Percentiles rank a stretch among this genome's conserved stretches.
Conservation (phyloP, 2,797 vertebrate species). For the Eleutherodactylus coqui region DNA sequence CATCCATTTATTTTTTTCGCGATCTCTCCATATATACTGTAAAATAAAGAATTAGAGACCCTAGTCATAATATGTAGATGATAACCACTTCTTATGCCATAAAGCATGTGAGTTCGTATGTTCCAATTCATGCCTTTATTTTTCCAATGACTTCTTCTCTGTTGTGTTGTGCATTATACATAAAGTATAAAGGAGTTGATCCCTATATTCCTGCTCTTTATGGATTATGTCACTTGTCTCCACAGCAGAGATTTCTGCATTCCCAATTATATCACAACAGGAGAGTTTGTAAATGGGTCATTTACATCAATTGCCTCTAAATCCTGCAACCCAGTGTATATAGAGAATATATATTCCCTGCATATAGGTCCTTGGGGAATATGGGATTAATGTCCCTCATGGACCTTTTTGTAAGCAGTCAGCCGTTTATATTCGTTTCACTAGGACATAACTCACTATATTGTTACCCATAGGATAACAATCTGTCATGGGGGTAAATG, state of each 20-base stretch:
- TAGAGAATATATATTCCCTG: neutral
- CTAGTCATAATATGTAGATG: too few species aligned
- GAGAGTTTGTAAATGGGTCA: neutral
- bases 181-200: neutral
- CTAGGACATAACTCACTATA: neutral
- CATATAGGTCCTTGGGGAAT: neutral
- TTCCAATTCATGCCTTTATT: neutral
- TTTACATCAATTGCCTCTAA: neutral
- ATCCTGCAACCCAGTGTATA: neutral
- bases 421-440: slow-evolving; percentile 39
- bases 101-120: neutral
- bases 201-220: neutral
- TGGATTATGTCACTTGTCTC: neutral
- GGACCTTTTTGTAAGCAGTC: neutral
- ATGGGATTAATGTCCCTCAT: neutral
- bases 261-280: slow-evolving; percentile 13
- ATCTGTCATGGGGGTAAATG: neutral
- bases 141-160: neutral
- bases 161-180: neutral
- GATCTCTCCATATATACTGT: too few species aligned
- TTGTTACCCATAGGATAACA: slow-evolving; percentile 8
- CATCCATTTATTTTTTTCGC: neutral
- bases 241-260: neutral
- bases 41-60: too few species aligned
- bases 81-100: neutral